phyloP scores from a whole-genome alignment of 1,140 invertebrate species.

The Pemphigus obesinymphae region DNA sequence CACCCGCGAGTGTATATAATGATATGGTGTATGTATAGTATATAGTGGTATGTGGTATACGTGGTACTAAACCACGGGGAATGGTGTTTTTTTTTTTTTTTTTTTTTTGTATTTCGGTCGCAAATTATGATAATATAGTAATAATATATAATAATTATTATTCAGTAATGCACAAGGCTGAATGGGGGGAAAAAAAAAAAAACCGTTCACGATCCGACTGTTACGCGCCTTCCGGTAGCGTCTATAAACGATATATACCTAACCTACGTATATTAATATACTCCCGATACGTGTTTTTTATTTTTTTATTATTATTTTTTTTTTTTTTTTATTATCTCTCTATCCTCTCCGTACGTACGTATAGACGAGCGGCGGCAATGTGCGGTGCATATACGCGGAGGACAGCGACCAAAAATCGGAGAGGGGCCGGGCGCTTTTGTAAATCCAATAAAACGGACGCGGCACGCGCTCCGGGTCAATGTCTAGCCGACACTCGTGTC shows the following conservation, averaged over 20 bases:
- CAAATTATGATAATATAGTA: not conserved
- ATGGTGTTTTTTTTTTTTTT: not conserved
- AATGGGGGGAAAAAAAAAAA: too few species aligned
- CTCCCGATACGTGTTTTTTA: too few species aligned
- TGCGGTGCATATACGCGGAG: too few species aligned
- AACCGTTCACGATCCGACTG: not conserved
- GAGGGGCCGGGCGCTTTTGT: not conserved
- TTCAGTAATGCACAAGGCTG: not conserved
- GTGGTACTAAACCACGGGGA: too few species aligned
- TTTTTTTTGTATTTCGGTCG: not conserved
- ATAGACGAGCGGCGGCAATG: not conserved
- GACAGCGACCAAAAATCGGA: not conserved
- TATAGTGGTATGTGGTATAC: not conserved
- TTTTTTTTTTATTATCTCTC: too few species aligned
- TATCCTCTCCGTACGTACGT: too few species aligned
- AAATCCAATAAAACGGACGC: constrained; percentile 8
- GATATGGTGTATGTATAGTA: too few species aligned
- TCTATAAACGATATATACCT: too few species aligned
- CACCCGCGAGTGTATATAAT: too few species aligned
- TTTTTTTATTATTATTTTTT: too few species aligned
- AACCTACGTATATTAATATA: too few species aligned
- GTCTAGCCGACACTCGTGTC: not conserved
- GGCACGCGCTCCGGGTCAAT: not conserved
- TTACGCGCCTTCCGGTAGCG: not conserved
- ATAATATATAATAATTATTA: not conserved